Conservation (phyloP, 2,113 vertebrate species). For the Zosterops lateralis region DNA sequence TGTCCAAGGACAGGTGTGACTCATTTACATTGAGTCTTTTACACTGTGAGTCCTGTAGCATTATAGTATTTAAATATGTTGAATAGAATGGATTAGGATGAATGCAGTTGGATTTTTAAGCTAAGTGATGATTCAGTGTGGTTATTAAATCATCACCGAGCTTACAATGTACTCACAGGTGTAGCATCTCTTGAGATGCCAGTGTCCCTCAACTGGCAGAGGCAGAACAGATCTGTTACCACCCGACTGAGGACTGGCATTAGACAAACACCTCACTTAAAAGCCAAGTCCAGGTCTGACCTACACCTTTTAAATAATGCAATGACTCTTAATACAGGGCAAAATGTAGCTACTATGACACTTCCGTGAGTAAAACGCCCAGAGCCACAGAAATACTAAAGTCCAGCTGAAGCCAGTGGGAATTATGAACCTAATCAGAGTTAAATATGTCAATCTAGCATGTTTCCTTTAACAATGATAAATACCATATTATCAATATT, state of each 20-base stretch:
- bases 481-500: neutral
- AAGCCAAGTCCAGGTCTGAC: neutral
- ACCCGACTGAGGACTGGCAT: neutral
- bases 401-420: neutral
- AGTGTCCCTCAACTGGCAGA: neutral
- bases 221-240: neutral
- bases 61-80: neutral
- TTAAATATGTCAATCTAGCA: neutral
- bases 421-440: neutral
- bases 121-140: neutral
- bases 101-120: neutral
- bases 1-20: neutral
- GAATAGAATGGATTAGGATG: neutral
- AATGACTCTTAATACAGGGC: neutral
- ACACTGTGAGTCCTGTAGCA: neutral
- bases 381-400: neutral
- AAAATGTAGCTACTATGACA: neutral
- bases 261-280: neutral
- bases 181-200: neutral
- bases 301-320: neutral
- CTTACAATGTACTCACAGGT: neutral
- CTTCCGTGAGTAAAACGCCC: neutral
- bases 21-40: neutral
- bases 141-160: neutral
- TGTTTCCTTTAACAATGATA: neutral